A percentile compares a stretch with the other conserved stretches of the same genome.
Evolutionary conservation across 2,113 vertebrate species (phyloP).

Genomic region (Natator depressus): DNA sequence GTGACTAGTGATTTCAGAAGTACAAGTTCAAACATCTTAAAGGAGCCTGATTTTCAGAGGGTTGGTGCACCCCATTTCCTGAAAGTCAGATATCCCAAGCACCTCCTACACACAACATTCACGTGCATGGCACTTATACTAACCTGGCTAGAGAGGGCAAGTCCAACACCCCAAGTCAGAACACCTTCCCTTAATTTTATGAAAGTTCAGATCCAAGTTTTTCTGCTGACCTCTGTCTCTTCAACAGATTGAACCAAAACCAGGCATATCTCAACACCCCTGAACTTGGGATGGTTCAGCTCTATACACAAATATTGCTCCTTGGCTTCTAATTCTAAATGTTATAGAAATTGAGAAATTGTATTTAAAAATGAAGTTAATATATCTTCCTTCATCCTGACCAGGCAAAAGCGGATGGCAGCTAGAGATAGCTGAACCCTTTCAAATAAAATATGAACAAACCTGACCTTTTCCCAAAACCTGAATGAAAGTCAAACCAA

Average conservation of each 20-base stretch:
- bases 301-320: neutral
- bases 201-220: neutral
- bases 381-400: neutral
- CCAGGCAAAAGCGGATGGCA: neutral
- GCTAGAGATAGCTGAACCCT: neutral
- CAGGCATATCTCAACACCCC: neutral
- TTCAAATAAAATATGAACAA: neutral
- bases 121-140: neutral
- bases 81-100: neutral
- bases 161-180: neutral
- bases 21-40: neutral
- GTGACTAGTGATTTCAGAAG: neutral
- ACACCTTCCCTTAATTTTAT: neutral
- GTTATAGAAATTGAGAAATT: neutral
- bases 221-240: neutral
- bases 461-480: neutral
- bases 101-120: neutral
- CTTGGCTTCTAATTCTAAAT: neutral
- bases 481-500: neutral
- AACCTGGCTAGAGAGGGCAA: neutral
- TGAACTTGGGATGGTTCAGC: neutral
- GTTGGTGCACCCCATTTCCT: neutral
- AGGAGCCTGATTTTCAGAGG: neutral
- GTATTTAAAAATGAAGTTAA: neutral
- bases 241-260: neutral